Evolutionary conservation across 2,797 vertebrate genomes (phyloP).

Genomic region (Arctocebus calabarensis): DNA sequence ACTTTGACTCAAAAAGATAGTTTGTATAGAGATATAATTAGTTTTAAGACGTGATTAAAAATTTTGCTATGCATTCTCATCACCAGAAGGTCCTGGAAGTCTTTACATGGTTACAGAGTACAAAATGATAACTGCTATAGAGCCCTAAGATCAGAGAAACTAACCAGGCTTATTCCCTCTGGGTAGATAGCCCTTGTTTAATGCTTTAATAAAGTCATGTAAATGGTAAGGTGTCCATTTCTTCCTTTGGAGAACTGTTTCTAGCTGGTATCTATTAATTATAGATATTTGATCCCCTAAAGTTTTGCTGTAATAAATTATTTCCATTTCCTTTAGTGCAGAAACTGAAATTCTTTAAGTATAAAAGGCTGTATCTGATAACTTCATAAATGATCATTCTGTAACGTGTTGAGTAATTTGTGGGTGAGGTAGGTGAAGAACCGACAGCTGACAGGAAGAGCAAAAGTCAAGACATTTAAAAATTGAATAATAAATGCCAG

Average conservation of each 20-base stretch:
- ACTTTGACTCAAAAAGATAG: neutral
- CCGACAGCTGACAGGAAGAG: neutral
- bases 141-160: neutral
- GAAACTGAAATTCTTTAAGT: slow-evolving; percentile 13
- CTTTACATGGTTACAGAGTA: neutral
- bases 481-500: neutral
- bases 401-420: neutral
- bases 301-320: slow-evolving; percentile 9
- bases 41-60: slow-evolving; percentile 22
- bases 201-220: neutral
- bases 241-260: slow-evolving; percentile 23
- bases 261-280: neutral
- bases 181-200: neutral
- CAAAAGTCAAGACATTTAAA: slow-evolving; percentile 2
- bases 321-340: neutral
- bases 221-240: neutral
- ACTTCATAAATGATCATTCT: neutral
- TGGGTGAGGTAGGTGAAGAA: neutral
- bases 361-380: neutral
- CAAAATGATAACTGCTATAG: neutral
- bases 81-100: neutral
- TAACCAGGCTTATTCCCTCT: neutral
- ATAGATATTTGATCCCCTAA: slow-evolving; percentile 7
- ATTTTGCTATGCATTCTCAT: slow-evolving; percentile 32
- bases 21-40: neutral